A percentile compares a stretch with the other conserved stretches of the same genome.
phyloP scores from a whole-genome alignment of 1,140 invertebrate species.

The Plodia interpunctella region DNA sequence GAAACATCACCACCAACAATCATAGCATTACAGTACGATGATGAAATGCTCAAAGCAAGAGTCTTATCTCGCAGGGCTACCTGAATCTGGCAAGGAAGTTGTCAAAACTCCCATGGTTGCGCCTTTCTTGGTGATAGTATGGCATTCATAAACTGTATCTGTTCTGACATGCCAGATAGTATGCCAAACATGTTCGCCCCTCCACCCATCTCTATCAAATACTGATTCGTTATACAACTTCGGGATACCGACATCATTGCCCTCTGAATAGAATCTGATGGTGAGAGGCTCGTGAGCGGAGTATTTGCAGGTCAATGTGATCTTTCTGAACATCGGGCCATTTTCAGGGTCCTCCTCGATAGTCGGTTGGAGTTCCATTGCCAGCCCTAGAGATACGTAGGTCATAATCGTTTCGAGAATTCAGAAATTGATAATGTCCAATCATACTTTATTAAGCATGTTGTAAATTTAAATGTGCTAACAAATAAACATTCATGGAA shows the following conservation, averaged over 20 bases:
- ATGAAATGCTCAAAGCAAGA: conserved; percentile 14
- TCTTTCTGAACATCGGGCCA: conserved; percentile 27
- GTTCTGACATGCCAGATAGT: conserved; percentile 49
- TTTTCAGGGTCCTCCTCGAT: conserved; percentile 34
- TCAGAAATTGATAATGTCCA: not conserved
- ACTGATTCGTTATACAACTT: conserved; percentile 48
- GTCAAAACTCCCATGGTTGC: conserved; percentile 55
- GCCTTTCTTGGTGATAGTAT: conserved; percentile 48
- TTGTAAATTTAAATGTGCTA: too few species aligned
- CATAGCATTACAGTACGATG: not conserved
- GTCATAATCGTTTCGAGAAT: not conserved
- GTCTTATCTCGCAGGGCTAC: conserved; percentile 29
- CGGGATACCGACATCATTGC: conserved; percentile 32
- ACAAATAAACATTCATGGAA: too few species aligned
- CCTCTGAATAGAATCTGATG: conserved; percentile 53
- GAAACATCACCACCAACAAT: conserved; percentile 5
- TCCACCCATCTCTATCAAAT: conserved; percentile 47
- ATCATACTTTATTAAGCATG: too few species aligned
- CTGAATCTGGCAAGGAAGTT: conserved; percentile 56
- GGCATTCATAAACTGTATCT: conserved; percentile 52
- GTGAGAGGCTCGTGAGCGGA: conserved; percentile 54
- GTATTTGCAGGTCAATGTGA: conserved; percentile 61
- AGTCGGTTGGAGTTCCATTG: conserved; percentile 63
- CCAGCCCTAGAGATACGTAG: conserved; percentile 36
- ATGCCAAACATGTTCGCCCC: conserved; percentile 44